These are phyloP conservation scores for Tupiocoris notatus DNA, from an alignment of 2,888 invertebrate genomes.

Conservation along the genomic window DNA sequence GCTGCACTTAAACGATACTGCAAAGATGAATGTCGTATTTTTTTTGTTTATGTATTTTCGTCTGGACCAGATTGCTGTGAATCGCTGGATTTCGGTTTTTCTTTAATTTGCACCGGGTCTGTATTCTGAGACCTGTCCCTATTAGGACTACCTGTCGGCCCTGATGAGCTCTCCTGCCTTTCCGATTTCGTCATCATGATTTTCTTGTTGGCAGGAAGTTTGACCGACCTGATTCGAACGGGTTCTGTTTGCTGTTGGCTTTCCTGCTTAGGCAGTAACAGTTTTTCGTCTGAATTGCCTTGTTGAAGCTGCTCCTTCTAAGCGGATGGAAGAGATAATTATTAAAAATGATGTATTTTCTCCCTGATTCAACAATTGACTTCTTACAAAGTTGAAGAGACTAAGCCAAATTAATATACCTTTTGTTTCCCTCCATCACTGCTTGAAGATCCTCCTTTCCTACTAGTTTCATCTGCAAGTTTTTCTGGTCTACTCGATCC, in stretches of 20 bases:
- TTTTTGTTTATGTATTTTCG: neutral
- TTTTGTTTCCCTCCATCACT: neutral
- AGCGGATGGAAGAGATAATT: too few species aligned
- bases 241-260: conserved; percentile 25
- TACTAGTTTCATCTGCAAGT: neutral
- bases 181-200: neutral
- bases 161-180: neutral
- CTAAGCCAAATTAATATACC: too few species aligned
- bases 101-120: conserved; percentile 8
- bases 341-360: too few species aligned
- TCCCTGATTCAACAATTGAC: too few species aligned
- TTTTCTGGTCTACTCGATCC: too few species aligned
- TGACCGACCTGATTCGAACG: neutral
- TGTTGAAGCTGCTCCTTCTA: too few species aligned
- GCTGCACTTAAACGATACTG: too few species aligned
- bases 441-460: neutral
- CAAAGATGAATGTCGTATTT: too few species aligned
- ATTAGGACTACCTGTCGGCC: neutral
- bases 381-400: too few species aligned
- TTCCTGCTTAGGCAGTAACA: neutral
- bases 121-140: conserved; percentile 13
- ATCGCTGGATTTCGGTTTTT: neutral
- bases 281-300: too few species aligned
- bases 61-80: neutral
- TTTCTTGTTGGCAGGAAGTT: neutral